phyloP scores from a whole-genome alignment of 2,113 vertebrate species.

The Mustelus asterias region DNA sequence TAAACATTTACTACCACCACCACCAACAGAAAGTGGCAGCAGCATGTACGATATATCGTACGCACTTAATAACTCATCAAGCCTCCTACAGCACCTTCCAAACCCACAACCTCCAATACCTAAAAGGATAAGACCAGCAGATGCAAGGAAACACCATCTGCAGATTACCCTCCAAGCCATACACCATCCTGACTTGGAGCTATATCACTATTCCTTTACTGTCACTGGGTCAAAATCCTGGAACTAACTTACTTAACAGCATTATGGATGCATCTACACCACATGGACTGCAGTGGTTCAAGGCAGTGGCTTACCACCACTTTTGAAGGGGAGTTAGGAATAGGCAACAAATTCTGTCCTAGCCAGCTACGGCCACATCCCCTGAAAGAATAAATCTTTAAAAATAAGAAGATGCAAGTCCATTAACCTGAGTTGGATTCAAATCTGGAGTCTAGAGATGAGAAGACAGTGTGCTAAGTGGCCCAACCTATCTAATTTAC shows the following conservation, averaged over 20 bases:
- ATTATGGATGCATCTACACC: not conserved
- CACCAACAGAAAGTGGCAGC: too few relatives aligned
- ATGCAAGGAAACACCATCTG: not conserved
- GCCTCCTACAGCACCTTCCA: too few relatives aligned
- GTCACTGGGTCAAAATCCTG: not conserved
- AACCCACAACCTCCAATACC: not conserved
- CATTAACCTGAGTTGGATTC: not conserved
- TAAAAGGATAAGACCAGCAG: not conserved
- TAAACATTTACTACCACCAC: too few relatives aligned
- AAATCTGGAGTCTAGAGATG: not conserved
- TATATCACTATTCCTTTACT: not conserved
- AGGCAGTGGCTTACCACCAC: not conserved
- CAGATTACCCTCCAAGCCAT: not conserved
- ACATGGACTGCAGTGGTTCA: not conserved
- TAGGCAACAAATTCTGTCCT: not conserved
- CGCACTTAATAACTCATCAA: too few relatives aligned
- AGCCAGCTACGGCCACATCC: not conserved
- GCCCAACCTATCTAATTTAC: not conserved
- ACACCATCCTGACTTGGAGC: not conserved
- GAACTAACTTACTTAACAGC: not conserved
- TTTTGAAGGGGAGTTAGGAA: not conserved
- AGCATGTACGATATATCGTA: too few relatives aligned
- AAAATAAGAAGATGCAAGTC: not conserved
- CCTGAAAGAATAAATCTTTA: not conserved
- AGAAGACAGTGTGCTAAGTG: not conserved